Percentiles rank a stretch among this genome's conserved stretches.
Evolutionary conservation across 2,797 vertebrate genomes (phyloP).

Genomic region (Yasuhikotakia modesta): DNA sequence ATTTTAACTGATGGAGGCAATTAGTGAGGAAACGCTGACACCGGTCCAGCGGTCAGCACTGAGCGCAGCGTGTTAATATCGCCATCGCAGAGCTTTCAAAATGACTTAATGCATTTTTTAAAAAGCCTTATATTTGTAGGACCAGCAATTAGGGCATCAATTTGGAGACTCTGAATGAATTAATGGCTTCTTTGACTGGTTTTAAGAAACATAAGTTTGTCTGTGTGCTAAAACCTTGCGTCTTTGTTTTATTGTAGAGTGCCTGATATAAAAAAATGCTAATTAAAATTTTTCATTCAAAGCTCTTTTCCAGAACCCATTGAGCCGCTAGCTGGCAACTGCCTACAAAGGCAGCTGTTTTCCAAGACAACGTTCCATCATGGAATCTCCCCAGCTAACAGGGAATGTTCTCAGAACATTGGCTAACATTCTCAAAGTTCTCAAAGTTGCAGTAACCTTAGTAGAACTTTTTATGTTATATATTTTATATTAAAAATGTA

Average conservation of each 20-base stretch:
- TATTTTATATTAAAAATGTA: too few relatives aligned
- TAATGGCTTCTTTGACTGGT: neutral
- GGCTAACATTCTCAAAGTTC: too few relatives aligned
- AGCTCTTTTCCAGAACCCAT: too few relatives aligned
- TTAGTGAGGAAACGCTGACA: conserved; percentile 76
- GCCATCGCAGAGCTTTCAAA: conserved; percentile 42
- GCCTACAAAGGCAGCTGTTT: too few relatives aligned
- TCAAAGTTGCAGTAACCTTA: too few relatives aligned
- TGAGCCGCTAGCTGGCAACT: too few relatives aligned
- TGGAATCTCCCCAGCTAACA: too few relatives aligned
- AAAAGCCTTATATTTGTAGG: conserved; percentile 26
- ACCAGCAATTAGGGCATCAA: conserved; percentile 4
- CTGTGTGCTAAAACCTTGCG: neutral
- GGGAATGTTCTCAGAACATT: too few relatives aligned
- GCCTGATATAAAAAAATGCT: neutral
- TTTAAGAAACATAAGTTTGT: conserved; percentile 4
- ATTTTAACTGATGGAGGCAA: conserved; percentile 78
- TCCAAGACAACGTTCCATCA: too few relatives aligned
- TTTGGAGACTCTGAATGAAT: conserved; percentile 1
- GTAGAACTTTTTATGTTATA: too few relatives aligned
- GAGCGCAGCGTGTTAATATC: conserved; percentile 31
- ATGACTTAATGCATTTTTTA: conserved; percentile 31
- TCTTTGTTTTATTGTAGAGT: neutral
- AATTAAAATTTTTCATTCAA: too few relatives aligned
- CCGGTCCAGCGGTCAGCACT: conserved; percentile 70